Evolutionary conservation across 2,797 vertebrate species (phyloP), one percentile per base, ranked within the genome.

Genomic region (Anguilla obscura): DNA sequence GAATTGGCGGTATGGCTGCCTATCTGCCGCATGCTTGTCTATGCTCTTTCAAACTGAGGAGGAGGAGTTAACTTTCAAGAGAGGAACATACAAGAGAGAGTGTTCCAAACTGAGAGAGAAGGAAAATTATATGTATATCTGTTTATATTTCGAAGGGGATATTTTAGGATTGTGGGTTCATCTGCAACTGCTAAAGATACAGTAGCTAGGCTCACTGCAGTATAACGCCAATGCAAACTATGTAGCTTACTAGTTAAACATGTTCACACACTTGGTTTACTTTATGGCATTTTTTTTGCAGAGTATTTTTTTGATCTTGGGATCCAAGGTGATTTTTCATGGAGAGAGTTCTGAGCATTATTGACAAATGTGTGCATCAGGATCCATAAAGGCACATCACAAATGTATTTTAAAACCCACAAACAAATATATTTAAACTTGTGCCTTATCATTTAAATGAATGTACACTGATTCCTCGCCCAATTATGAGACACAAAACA

Each of bases 261-360:
- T 27, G 27, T 8, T 71, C 1, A 63, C 60, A 18, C 18, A 63
- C 24, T 63, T 16, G 2, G 18, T 63, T 18, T 27, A 40, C 40
- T 40, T 40, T 40, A 40, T 40, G 40, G 40, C 40, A 40, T 8
- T 9, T 66, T 89, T 95, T 92, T 93, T 86, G 52, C 9, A 12
- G 52, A 54, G 52, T 54, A 12, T 40, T 54, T 9, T 54, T 54
- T 54, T 54, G 52, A 54, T 12, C 52, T 10, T 54, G 52, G 52
- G 8, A 93, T 86, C 63, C 86, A 18, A 48, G 80, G 92, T 93
- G 90, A 93, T 87, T 87, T 63, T 92, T 40, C 40, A 40, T 40
- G 40, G 40, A 40, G 40, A 40, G 40, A 40, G 40, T 40, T 40
- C 40, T 40, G 40, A 40, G 40, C 40, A 40, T 40, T 40, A 40